Base-by-base conservation (phyloP, 2,797 vertebrate genomes). In the Thripadectes ignobilis region DNA sequence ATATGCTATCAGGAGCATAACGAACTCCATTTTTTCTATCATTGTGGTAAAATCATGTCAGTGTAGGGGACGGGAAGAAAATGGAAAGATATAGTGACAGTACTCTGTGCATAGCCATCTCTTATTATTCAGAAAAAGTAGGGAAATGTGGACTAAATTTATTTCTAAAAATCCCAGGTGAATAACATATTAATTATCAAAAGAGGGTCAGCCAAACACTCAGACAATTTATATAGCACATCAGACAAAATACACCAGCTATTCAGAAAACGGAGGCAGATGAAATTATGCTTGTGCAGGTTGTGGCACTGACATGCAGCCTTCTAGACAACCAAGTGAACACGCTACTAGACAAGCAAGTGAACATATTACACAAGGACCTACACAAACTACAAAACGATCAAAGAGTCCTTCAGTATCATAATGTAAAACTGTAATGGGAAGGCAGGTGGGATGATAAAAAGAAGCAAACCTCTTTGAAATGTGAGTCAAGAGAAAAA, bases 361-460 rank as follows among this genome's bases (percentile, higher is more conserved):
- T 32, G 94, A 97, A 88, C 88, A 24, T 79, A 95, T 93, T 97
- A 97, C 94, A 97, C 93, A 77, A 95, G 92, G 54, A 95, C 74
- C 90, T 95, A 91, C 32, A 20, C 94, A 97, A 95, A 96, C 93
- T 96, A 97, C 95, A 97, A 96, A 97, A 97, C 5, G 69, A 97
- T 97, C 97, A 97, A 97, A 96, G 94, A 72, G 87, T 80, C 75
- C 81, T 95, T 97, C 97, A 96, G 92, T 97, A 97, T 95, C 95
- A 96, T 96, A 94, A 96, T 80, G 92, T 96, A 96, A 96, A 96
- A 96, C 69, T 96, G 93, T 97, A 97, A 95, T 84, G 67, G 94
- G 96, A 95, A 97, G 30, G 87, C 54, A 94, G 95, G 84, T 85
- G 89, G 86, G 87, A 89, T 96, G 95, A 96, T 97, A 97, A 96